A percentile compares a stretch with the other conserved stretches of the same genome.
These are phyloP conservation scores for Poecile montanus DNA, from an alignment of 2,797 vertebrate genomes.

Conservation along the genomic window DNA sequence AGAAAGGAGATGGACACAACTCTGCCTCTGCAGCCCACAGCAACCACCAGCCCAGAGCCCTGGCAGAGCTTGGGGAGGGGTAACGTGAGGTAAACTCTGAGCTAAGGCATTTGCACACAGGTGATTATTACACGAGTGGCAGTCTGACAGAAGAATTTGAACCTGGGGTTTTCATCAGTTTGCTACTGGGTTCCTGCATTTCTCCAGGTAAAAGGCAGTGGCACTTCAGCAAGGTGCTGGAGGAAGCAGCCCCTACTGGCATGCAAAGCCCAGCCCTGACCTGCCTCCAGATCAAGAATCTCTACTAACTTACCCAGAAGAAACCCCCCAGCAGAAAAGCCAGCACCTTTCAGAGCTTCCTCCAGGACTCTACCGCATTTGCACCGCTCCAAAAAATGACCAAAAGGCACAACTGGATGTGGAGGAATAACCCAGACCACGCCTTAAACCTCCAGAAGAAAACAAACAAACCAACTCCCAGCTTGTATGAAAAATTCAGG, in stretches of 20 bases:
- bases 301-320: not conserved
- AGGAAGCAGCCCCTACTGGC: not conserved
- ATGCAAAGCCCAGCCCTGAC: not conserved
- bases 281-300: not conserved
- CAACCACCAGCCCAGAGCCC: rapidly evolving
- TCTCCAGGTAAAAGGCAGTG: not conserved
- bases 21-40: not conserved
- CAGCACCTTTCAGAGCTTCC: not conserved
- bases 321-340: not conserved
- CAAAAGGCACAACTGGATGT: rapidly evolving
- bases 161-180: not conserved
- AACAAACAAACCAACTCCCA: not conserved
- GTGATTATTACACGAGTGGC: not conserved
- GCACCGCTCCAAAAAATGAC: rapidly evolving
- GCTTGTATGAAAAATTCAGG: not conserved
- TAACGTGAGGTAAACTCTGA: rapidly evolving
- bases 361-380: rapidly evolving
- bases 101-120: not conserved
- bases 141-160: not conserved
- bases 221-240: not conserved
- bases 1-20: not conserved
- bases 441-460: not conserved
- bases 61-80: not conserved
- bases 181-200: not conserved
- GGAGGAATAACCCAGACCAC: not conserved